Evolutionary conservation across 92 coral and sea anemone genomes (phyloP), one percentile per base, ranked within the genome.

Genomic region (Desmophyllum pertusum): DNA sequence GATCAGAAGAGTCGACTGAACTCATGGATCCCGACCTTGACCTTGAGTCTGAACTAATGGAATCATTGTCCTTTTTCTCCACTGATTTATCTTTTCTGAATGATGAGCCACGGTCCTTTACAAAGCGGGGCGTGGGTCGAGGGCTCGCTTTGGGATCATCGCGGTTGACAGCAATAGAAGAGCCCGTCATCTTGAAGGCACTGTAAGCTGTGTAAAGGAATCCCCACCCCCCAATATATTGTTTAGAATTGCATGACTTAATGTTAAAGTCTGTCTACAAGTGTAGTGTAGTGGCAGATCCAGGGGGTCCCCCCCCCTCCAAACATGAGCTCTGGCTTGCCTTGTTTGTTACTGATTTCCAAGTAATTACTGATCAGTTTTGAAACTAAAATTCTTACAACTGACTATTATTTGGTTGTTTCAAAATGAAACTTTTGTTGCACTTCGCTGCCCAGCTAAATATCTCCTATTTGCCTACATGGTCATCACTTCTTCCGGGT

Each of bases 1-100:
- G 88, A 77, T 96, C 95, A 48, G 90, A 90, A 1, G 99, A 97
- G 45, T 97, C 99, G 77, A 89, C 91, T 11, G 99, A 97, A 36
- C 99, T 92, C 64, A 92, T 64, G 38, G 99, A 97, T 23, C 99
- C 99, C 57, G 98, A 81, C 80, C 94, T 88, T 37, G 97, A 90
- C 46, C 87, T 86, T 23, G 95, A 76, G 35, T 94, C 98, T 45
- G 98, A 92, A 1, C 93, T 93, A 50, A 70, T 82, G 7, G 91
- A 91, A 70, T 91, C 93, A 18, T 88, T 87, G 87, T 94, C 95
- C 57, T 75, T 87, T 55, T 92, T 87, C 83, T 78, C 94, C 81
- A 21, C 79, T 36, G 40, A 57, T 3, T 82, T 76, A 30, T 31
- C 52, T 23, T 70, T 62, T 4, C 79, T 82, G 30, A 55, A 11